Evolutionary conservation across 1,140 invertebrate genomes (phyloP).

Genomic region (Teleogryllus occipitalis): DNA sequence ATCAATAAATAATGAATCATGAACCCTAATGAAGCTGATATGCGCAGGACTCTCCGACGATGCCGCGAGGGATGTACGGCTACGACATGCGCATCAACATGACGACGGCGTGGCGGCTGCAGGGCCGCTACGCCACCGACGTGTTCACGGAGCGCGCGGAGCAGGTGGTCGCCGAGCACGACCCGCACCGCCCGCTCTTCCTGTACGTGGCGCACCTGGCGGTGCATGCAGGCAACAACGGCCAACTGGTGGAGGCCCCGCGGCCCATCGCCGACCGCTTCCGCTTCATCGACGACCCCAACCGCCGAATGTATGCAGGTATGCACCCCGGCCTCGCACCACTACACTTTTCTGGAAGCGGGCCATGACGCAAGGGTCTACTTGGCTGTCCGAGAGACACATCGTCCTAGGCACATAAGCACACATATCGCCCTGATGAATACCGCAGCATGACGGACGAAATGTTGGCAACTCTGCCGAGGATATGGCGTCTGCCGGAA

Average conservation of each 20-base stretch:
- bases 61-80: conserved; percentile 33
- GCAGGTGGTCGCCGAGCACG: conserved; percentile 44
- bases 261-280: conserved; percentile 44
- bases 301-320: conserved; percentile 44
- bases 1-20: too few relatives aligned
- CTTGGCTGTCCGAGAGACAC: too few relatives aligned
- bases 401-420: too few relatives aligned
- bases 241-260: conserved; percentile 41
- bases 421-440: too few relatives aligned
- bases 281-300: conserved; percentile 44
- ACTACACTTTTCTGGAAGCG: too few relatives aligned
- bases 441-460: too few relatives aligned
- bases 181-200: conserved; percentile 43
- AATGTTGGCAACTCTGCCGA: too few relatives aligned
- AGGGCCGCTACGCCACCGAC: conserved; percentile 77
- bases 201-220: conserved; percentile 52
- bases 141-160: conserved; percentile 70
- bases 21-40: too few relatives aligned
- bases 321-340: too few relatives aligned
- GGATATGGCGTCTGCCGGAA: too few relatives aligned
- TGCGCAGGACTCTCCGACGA: background rate
- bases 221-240: conserved; percentile 35
- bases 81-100: conserved; percentile 56
- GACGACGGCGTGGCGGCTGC: conserved; percentile 58
- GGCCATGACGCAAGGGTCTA: too few relatives aligned